These are phyloP conservation scores for Bactericera cockerelli DNA, from an alignment of 1,140 invertebrate species.

Conservation along the genomic window DNA sequence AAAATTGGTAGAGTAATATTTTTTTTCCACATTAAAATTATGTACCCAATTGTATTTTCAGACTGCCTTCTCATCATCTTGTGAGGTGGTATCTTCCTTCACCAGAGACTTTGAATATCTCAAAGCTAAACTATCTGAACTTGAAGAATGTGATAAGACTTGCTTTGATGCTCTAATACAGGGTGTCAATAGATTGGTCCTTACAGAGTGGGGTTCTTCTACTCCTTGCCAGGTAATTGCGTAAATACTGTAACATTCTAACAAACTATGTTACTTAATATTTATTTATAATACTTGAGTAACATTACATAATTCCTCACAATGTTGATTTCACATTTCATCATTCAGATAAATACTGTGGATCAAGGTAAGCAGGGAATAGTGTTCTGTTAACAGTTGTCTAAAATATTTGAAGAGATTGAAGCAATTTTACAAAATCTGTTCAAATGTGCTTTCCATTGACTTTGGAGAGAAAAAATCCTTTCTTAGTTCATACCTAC, in stretches of 20 bases:
- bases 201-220: constrained; percentile 70
- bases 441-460: too few species aligned
- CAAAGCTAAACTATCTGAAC: constrained; percentile 46
- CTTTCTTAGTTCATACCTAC: too few species aligned
- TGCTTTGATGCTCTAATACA: constrained; percentile 59
- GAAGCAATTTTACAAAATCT: too few species aligned
- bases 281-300: constrained; percentile 11
- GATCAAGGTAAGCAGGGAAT: too few species aligned
- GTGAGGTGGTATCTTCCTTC: constrained; percentile 63
- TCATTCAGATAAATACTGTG: constrained; percentile 10
- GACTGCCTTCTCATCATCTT: constrained; percentile 61
- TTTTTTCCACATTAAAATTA: too few species aligned
- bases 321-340: too few species aligned
- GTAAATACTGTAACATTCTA: constrained; percentile 8
- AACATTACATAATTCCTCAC: too few species aligned
- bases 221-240: constrained; percentile 61
- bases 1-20: too few species aligned
- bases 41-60: constrained; percentile 23
- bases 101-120: constrained; percentile 71
- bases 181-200: constrained; percentile 54
- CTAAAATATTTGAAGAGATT: too few species aligned
- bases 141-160: constrained; percentile 72
- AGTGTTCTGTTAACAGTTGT: too few species aligned
- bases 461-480: too few species aligned
- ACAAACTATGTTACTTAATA: constrained; percentile 12